These are phyloP conservation scores for Agrilus planipennis DNA, from an alignment of 1,140 invertebrate species.

Conservation along the genomic window DNA sequence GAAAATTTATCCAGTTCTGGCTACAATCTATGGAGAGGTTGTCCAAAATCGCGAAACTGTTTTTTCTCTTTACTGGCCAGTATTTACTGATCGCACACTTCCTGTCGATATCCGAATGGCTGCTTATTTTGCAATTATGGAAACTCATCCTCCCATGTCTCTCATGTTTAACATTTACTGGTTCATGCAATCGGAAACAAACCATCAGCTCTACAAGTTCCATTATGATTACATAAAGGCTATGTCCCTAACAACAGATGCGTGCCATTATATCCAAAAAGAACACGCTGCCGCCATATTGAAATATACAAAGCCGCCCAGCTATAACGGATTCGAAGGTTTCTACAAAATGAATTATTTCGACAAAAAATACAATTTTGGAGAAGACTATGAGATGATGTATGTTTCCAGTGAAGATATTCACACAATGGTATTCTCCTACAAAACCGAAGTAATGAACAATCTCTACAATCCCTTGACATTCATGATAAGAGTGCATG, in stretches of 20 bases:
- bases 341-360: constrained; percentile 15
- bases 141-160: constrained; percentile 24
- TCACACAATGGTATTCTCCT: background rate
- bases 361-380: constrained; percentile 9
- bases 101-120: constrained; percentile 27
- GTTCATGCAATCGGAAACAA: constrained; percentile 32
- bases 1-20: no score
- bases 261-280: constrained; percentile 28
- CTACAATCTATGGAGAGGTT: no score
- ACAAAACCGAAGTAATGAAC: background rate
- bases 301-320: no score
- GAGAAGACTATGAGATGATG: background rate
- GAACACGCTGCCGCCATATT: constrained; percentile 7
- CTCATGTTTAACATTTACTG: constrained; percentile 33
- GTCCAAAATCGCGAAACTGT: constrained; percentile 18
- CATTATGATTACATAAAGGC: constrained; percentile 33
- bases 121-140: constrained; percentile 33
- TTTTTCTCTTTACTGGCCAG: constrained; percentile 34
- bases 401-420: background rate
- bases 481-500: background rate
- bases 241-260: constrained; percentile 29
- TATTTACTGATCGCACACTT: constrained; percentile 28
- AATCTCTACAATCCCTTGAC: background rate
- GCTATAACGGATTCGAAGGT: constrained; percentile 5
- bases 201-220: constrained; percentile 35